These are phyloP conservation scores for Clusia tigrina DNA, from an alignment of 2,888 invertebrate species.

Conservation along the genomic window DNA sequence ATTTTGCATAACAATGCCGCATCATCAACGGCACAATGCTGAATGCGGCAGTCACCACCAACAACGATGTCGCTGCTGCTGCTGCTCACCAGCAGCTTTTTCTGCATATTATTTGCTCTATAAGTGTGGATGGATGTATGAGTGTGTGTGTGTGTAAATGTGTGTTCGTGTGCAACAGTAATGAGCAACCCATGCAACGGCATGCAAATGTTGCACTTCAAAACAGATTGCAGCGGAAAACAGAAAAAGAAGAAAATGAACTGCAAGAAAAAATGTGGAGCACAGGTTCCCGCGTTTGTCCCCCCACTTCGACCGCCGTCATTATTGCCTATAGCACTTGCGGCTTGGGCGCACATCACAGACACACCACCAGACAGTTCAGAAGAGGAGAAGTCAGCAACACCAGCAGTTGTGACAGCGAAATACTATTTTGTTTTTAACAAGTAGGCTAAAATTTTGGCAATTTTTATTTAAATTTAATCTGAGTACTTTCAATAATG, in stretches of 20 bases:
- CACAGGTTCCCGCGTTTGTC: background rate
- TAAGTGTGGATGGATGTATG: too few relatives aligned
- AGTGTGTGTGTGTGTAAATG: too few relatives aligned
- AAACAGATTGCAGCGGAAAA: background rate
- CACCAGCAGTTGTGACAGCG: too few relatives aligned
- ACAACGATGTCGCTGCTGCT: background rate
- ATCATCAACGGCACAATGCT: background rate
- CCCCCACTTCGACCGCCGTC: too few relatives aligned
- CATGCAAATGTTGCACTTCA: conserved; percentile 6
- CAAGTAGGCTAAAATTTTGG: too few relatives aligned
- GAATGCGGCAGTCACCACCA: background rate
- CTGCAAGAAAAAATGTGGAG: background rate
- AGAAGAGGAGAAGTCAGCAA: too few relatives aligned
- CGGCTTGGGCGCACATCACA: too few relatives aligned
- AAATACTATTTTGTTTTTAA: too few relatives aligned
- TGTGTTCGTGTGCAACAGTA: conserved; percentile 1
- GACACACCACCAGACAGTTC: too few relatives aligned
- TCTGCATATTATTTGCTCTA: background rate
- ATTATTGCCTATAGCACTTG: too few relatives aligned
- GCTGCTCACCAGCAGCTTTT: background rate
- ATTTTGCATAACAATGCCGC: conserved; percentile 8
- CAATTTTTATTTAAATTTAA: background rate
- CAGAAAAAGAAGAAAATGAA: background rate
- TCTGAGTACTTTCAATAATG: background rate
- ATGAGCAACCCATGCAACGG: conserved; percentile 7